phyloP scores from a whole-genome alignment of 2,797 vertebrate species.

The Tadarida brasiliensis region DNA sequence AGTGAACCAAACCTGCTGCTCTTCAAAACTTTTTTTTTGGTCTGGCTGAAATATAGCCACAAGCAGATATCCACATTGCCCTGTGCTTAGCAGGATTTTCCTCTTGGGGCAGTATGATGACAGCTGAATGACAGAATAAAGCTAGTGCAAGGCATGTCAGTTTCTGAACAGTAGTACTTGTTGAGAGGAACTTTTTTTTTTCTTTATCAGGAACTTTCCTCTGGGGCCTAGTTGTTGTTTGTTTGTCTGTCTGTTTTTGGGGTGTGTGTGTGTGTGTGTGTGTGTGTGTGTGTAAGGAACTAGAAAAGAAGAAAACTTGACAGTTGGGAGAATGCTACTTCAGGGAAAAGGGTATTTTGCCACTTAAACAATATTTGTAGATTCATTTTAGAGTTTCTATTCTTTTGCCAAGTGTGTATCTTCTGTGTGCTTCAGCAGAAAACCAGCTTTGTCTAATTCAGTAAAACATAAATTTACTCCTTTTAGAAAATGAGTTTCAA shows the following conservation, averaged over 20 bases:
- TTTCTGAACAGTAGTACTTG: conserved; percentile 35
- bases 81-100: neutral
- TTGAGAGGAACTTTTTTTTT: conserved; percentile 3
- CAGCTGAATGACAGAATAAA: neutral
- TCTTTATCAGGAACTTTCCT: neutral
- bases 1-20: neutral
- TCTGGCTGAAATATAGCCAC: neutral
- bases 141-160: neutral
- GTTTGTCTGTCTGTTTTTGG: neutral
- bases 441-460: conserved; percentile 43
- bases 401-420: neutral
- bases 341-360: neutral
- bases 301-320: conserved; percentile 12
- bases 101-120: neutral
- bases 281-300: too few species aligned
- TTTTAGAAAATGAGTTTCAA: neutral
- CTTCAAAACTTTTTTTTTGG: neutral
- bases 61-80: neutral
- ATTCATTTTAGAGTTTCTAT: conserved; percentile 34
- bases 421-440: neutral
- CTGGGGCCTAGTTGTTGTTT: neutral
- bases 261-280: too few species aligned
- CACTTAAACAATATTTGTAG: neutral
- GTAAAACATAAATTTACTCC: neutral
- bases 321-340: neutral